Conservation (phyloP, 1,140 invertebrate genomes). For the Drosophila watanabei region DNA sequence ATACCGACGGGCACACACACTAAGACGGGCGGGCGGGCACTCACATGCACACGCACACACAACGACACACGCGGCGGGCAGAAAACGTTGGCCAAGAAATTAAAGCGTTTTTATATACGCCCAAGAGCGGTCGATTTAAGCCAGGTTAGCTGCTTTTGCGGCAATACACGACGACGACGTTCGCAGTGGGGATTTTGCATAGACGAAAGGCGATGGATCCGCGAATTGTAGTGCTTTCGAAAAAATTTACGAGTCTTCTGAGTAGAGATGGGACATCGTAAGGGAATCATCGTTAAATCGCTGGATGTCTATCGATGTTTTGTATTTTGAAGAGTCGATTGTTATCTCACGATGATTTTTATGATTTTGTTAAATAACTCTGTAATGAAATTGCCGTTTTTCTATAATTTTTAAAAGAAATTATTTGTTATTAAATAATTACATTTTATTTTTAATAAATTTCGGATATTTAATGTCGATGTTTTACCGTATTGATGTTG, state of each 20-base stretch:
- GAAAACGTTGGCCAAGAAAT: slow-evolving; percentile 7
- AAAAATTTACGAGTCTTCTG: slow-evolving; percentile 6
- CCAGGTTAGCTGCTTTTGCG: slow-evolving; percentile 8
- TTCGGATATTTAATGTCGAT: not conserved
- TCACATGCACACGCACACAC: slow-evolving; percentile 41
- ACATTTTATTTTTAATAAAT: no score
- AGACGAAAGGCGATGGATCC: slow-evolving; percentile 19
- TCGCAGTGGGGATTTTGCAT: slow-evolving; percentile 15
- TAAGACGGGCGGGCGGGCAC: slow-evolving; percentile 46
- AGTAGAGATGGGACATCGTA: not conserved
- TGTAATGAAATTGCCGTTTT: not conserved
- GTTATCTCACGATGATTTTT: not conserved
- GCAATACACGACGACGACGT: slow-evolving; percentile 21
- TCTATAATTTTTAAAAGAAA: not conserved
- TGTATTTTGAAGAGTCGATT: not conserved
- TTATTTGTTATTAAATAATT: no score
- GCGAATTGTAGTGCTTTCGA: slow-evolving; percentile 21
- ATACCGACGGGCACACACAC: slow-evolving; percentile 38
- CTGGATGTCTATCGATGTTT: not conserved
- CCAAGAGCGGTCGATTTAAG: slow-evolving; percentile 6
- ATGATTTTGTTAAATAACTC: not conserved
- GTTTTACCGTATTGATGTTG: not conserved
- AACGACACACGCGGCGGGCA: slow-evolving; percentile 45
- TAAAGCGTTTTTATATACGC: slow-evolving; percentile 3
- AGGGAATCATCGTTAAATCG: not conserved